These are phyloP conservation scores for Odontomyia ornata DNA, from an alignment of 2,888 invertebrate genomes.

Conservation along the genomic window DNA sequence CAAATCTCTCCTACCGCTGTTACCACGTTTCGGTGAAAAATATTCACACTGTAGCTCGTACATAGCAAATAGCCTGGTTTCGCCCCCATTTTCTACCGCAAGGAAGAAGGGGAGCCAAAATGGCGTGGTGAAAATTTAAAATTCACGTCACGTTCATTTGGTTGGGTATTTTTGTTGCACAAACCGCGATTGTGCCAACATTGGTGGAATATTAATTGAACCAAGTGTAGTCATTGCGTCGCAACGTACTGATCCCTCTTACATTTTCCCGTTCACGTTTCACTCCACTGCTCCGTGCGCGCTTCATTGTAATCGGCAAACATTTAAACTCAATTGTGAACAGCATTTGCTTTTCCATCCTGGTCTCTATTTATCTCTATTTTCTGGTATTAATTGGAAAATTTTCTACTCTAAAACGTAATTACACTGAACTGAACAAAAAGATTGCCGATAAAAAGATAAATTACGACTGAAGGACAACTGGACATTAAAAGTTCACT, in stretches of 20 bases:
- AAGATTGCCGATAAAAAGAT: slow-evolving; percentile 17
- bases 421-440: slow-evolving; percentile 22
- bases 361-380: slow-evolving; percentile 16
- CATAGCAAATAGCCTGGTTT: background rate
- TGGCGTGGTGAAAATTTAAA: background rate
- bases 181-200: slow-evolving; percentile 43
- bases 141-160: slow-evolving; percentile 45
- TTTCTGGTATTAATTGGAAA: slow-evolving; percentile 34
- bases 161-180: slow-evolving; percentile 46
- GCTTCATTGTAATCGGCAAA: background rate
- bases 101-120: background rate
- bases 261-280: background rate
- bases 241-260: background rate
- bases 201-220: slow-evolving; percentile 48
- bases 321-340: slow-evolving; percentile 14
- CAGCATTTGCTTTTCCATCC: slow-evolving; percentile 2
- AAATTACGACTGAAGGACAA: slow-evolving; percentile 11
- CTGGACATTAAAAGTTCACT: background rate
- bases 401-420: slow-evolving; percentile 24
- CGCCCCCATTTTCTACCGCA: background rate
- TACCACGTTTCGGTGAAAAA: background rate
- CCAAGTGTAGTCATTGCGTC: background rate
- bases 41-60: background rate
- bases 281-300: background rate
- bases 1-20: background rate